Base-by-base conservation (phyloP, 2,888 invertebrate species). In the Eilema griseolum region DNA sequence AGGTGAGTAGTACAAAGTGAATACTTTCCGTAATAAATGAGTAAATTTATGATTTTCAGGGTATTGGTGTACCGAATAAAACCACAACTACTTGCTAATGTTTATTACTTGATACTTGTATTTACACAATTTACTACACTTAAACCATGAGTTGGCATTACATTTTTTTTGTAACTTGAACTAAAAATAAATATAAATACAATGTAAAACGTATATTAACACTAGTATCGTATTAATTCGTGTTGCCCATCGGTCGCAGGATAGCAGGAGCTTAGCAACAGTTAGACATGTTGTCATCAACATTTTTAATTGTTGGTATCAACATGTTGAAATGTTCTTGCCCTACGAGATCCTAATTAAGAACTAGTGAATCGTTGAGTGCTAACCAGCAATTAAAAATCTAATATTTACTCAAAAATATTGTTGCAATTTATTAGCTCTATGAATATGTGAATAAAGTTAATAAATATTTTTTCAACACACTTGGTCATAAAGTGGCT, bases 121-220 rank as follows among this genome's bases (percentile, higher is more conserved):
- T 88, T 82, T 88, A 88, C 88, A 88, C 63, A 77, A 83, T 78
- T 66, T 75, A 81, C 80, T 85, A 70, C 77, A 80, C 82, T 67
- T 75, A 68, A 69, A 74, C 76, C 81, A 84, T 85, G 82, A 80
- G 75, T 78, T 73, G 73, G 72, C 76, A 46, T 71, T 81, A 84
- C 80, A 79, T 80, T 70, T 67, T 77, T 80, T 74, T 70, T 76
- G 10, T 75, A 73, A 81, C 80, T 84, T 81, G 52, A 81, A 73
- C 72, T 80, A 82, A 73, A 73, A 89, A 87, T 87, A 88, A 87
- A 72, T 79, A 88, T 85, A 77, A 78, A 72, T 79, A 84, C 79
- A 84, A 81, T 72, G 37, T 75, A 76, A 57, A 61, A 67, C 62
- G 60, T 72, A 68, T 20, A 69, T 63, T 56, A 57, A 41, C 26